Percentiles rank a stretch among this genome's conserved stretches.
Evolutionary conservation across 2,113 vertebrate genomes (phyloP).

Genomic region (Daphoenositta chrysoptera): DNA sequence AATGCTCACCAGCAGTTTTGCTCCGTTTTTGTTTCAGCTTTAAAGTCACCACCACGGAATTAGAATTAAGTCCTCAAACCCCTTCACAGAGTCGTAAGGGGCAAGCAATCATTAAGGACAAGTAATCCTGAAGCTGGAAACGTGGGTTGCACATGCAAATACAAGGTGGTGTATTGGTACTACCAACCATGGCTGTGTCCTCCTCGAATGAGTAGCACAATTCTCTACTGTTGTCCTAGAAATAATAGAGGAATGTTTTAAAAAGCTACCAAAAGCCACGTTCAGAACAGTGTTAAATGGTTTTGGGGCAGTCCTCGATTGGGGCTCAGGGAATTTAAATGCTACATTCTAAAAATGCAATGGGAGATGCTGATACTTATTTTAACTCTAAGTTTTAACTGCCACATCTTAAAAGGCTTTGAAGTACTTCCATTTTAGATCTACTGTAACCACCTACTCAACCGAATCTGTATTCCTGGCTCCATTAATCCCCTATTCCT

Average conservation of each 20-base stretch:
- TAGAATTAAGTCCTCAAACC: neutral
- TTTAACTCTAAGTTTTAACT: neutral
- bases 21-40: neutral
- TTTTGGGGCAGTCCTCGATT: neutral
- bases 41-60: neutral
- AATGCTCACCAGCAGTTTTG: neutral
- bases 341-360: neutral
- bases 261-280: neutral
- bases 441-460: neutral
- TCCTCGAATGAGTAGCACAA: neutral
- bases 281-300: neutral
- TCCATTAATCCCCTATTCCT: neutral
- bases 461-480: neutral
- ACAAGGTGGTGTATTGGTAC: neutral
- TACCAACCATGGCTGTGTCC: neutral
- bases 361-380: neutral
- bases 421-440: neutral
- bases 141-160: neutral
- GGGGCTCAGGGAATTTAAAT: neutral
- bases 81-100: neutral
- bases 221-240: neutral
- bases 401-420: neutral
- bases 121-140: neutral
- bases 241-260: neutral
- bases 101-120: neutral